Evolutionary conservation across 2,113 vertebrate species (phyloP).

Genomic region (Mugil cephalus): DNA sequence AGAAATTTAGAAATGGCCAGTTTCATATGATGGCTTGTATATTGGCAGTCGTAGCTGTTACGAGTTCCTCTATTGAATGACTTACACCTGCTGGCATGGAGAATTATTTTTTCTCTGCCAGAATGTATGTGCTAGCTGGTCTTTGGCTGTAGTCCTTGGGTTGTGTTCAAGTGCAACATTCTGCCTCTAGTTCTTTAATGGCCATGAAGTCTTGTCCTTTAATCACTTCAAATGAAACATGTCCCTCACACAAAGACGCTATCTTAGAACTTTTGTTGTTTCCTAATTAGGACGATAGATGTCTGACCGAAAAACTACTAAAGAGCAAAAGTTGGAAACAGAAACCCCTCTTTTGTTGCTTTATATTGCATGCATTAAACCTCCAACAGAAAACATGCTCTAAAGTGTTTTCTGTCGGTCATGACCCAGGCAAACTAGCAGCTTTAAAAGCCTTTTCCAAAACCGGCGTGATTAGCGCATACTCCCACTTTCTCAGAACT

Average conservation of each 20-base stretch:
- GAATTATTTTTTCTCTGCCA: too few relatives aligned
- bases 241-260: background rate
- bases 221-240: too few relatives aligned
- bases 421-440: constrained; percentile 6
- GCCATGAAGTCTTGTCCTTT: too few relatives aligned
- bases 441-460: constrained; percentile 37
- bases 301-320: background rate
- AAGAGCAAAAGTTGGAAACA: constrained; percentile 18
- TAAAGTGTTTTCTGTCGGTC: constrained; percentile 26
- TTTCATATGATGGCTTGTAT: too few relatives aligned
- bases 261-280: background rate
- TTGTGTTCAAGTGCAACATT: too few relatives aligned
- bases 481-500: background rate
- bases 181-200: too few relatives aligned
- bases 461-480: constrained; percentile 27
- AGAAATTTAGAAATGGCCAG: too few relatives aligned
- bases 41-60: too few relatives aligned
- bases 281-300: background rate
- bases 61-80: too few relatives aligned
- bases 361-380: constrained; percentile 12
- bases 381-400: constrained; percentile 6
- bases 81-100: too few relatives aligned
- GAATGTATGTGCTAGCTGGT: too few relatives aligned
- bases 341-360: constrained; percentile 24
- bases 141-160: too few relatives aligned